Evolutionary conservation across 2,888 invertebrate species (phyloP).

Genomic region (Metacarcinus magister): DNA sequence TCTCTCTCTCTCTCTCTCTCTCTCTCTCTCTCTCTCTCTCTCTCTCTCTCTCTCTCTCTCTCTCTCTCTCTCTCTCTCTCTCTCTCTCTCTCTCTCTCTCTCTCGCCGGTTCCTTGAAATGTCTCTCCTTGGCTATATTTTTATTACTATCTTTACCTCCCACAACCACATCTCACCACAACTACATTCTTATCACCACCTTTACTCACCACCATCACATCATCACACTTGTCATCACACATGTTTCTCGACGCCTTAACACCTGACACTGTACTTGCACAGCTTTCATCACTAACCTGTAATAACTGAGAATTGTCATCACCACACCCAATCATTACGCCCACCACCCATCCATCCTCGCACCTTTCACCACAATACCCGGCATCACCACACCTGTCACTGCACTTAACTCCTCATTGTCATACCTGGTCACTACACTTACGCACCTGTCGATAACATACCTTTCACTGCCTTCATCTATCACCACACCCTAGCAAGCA

Average conservation of each 20-base stretch:
- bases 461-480: not conserved
- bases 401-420: not conserved
- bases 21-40: too few relatives aligned
- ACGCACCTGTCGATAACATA: not conserved
- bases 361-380: not conserved
- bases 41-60: too few relatives aligned
- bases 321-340: not conserved
- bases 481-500: not conserved
- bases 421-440: not conserved
- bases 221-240: not conserved
- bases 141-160: not conserved
- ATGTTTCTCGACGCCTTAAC: not conserved
- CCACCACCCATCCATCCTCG: not conserved
- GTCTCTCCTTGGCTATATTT: not conserved
- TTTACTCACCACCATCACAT: not conserved
- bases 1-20: too few relatives aligned
- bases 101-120: not conserved
- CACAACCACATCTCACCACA: not conserved
- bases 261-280: not conserved
- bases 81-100: not conserved
- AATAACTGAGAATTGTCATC: not conserved
- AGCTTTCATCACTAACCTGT: not conserved
- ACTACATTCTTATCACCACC: not conserved
- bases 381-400: slow-evolving; percentile 27
- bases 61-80: too few relatives aligned